A percentile compares a stretch with the other conserved stretches of the same genome.
Conservation (phyloP, 2,113 vertebrate genomes). For the Rhegmatorhina hoffmannsi region DNA sequence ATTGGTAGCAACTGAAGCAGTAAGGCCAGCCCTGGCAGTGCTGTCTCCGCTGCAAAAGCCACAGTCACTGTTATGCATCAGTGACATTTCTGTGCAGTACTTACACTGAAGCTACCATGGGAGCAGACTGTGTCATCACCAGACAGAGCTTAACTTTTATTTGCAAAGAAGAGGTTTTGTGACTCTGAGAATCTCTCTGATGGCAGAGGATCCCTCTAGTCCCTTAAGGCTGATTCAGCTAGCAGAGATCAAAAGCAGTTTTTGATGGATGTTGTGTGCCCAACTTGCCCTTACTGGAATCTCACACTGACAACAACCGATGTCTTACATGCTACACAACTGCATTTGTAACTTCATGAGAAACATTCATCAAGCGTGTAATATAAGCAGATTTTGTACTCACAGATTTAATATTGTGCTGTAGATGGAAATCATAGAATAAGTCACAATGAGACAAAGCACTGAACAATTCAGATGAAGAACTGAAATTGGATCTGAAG, state of each 20-base stretch:
- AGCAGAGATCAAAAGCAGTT: background rate
- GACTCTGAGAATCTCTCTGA: background rate
- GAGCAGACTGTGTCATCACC: background rate
- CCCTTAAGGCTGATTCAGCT: constrained; percentile 2
- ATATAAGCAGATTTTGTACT: background rate
- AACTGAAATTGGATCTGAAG: background rate
- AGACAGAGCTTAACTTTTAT: background rate
- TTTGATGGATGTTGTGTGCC: background rate
- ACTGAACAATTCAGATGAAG: background rate
- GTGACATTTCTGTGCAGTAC: background rate
- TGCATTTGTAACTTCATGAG: background rate
- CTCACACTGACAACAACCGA: background rate
- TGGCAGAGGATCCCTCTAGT: background rate
- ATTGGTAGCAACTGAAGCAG: background rate
- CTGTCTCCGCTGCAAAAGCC: background rate
- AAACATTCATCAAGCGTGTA: background rate
- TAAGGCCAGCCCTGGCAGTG: background rate
- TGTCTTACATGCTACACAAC: background rate
- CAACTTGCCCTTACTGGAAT: background rate
- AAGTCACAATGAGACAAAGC: background rate
- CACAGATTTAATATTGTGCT: background rate
- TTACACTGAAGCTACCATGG: background rate
- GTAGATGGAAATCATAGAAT: background rate
- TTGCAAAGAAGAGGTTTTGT: background rate
- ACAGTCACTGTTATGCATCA: background rate